phyloP scores from a whole-genome alignment of 2,888 invertebrate genomes.

The Sinopyrophorus schimmeli region DNA sequence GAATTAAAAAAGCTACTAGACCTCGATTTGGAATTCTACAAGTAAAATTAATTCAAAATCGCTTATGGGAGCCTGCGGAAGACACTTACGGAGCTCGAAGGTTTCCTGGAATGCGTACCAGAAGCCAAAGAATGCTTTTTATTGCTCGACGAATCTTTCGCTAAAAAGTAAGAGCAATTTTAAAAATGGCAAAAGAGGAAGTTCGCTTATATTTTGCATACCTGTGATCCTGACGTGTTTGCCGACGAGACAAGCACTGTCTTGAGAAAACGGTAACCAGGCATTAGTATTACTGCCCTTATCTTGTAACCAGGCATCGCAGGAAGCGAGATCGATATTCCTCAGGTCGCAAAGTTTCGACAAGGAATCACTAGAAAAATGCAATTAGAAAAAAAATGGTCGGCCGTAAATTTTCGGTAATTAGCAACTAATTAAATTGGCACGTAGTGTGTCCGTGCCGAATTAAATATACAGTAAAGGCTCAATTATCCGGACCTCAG shows the following conservation, averaged over 20 bases:
- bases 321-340: slow-evolving; percentile 64
- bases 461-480: too few species aligned
- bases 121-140: slow-evolving; percentile 47
- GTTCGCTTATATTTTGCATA: slow-evolving; percentile 4
- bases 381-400: too few species aligned
- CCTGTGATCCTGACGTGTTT: slow-evolving; percentile 64
- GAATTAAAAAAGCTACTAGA: slow-evolving; percentile 53
- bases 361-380: slow-evolving; percentile 64
- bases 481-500: too few species aligned
- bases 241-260: slow-evolving; percentile 68
- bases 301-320: slow-evolving; percentile 69
- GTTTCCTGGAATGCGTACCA: slow-evolving; percentile 53
- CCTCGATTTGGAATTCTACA: slow-evolving; percentile 51
- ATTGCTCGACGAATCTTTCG: slow-evolving; percentile 50
- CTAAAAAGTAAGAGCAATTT: slow-evolving; percentile 35
- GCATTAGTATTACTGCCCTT: slow-evolving; percentile 66
- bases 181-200: too few species aligned
- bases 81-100: slow-evolving; percentile 49
- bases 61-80: neutral
- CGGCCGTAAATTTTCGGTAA: too few species aligned
- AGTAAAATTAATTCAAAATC: slow-evolving; percentile 23
- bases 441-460: too few species aligned
- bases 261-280: slow-evolving; percentile 58
- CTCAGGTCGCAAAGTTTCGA: slow-evolving; percentile 66
- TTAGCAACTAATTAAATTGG: too few species aligned